Percentiles rank a stretch among this genome's conserved stretches.
Conservation (phyloP, 1,140 invertebrate genomes). For the Papilio glaucus region DNA sequence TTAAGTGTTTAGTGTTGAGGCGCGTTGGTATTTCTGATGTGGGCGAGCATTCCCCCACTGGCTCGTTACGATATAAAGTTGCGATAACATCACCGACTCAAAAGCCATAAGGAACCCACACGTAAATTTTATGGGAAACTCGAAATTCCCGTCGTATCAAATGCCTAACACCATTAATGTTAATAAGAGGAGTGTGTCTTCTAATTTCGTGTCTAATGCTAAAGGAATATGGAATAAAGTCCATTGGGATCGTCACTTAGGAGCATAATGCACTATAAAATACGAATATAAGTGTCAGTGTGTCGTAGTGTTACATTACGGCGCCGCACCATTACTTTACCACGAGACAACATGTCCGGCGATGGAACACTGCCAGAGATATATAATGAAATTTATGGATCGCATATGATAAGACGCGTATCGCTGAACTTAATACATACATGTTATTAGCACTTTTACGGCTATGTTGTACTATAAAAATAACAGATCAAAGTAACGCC, state of each 20-base stretch:
- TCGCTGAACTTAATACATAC: slow-evolving; percentile 39
- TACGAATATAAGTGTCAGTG: slow-evolving; percentile 56
- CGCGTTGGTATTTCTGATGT: slow-evolving; percentile 25
- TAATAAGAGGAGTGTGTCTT: not conserved
- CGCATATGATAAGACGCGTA: slow-evolving; percentile 11
- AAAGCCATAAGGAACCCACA: slow-evolving; percentile 41
- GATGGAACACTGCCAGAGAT: slow-evolving; percentile 35
- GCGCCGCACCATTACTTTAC: slow-evolving; percentile 41
- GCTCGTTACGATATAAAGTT: slow-evolving; percentile 44
- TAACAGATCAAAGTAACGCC: too few relatives aligned
- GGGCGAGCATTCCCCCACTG: slow-evolving; percentile 41
- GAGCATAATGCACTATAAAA: slow-evolving; percentile 41
- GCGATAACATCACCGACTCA: slow-evolving; percentile 44
- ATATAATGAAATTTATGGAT: slow-evolving; percentile 36
- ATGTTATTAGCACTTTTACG: slow-evolving; percentile 49
- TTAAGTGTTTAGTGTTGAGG: slow-evolving; percentile 29
- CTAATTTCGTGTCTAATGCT: slow-evolving; percentile 12
- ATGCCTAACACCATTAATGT: slow-evolving; percentile 39
- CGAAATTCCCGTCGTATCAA: slow-evolving; percentile 26
- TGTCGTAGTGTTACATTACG: slow-evolving; percentile 47
- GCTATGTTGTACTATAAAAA: slow-evolving; percentile 4
- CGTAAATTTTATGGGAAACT: slow-evolving; percentile 45
- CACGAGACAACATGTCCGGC: slow-evolving; percentile 44
- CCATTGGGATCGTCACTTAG: slow-evolving; percentile 3
- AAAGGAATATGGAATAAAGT: slow-evolving; percentile 8